Conservation (phyloP, 2,888 invertebrate genomes). For the Caenorhabditis sinica region DNA sequence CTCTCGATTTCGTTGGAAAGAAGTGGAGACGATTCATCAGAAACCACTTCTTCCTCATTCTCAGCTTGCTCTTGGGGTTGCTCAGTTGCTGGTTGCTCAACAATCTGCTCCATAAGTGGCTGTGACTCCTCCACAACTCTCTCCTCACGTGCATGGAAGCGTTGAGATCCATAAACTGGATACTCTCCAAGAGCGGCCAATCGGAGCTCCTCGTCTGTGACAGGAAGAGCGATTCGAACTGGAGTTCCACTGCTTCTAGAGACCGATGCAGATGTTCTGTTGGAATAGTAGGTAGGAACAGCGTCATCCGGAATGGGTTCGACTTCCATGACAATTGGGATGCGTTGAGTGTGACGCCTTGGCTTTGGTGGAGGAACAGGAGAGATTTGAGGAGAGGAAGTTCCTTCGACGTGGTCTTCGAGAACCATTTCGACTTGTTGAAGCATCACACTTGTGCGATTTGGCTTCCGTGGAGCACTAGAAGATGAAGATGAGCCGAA, state of each 20-base stretch:
- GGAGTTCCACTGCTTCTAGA: conserved; percentile 30
- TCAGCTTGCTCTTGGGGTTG: not conserved
- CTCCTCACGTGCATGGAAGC: not conserved
- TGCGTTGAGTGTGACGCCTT: conserved; percentile 32
- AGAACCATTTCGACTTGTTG: conserved; percentile 56
- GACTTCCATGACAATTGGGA: conserved; percentile 52
- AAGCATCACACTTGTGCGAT: conserved; percentile 40
- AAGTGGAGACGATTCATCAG: conserved; percentile 25
- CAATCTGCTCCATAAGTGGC: too few species aligned
- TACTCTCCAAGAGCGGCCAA: conserved; percentile 49
- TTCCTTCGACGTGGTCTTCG: not conserved
- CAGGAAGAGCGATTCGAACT: conserved; percentile 50
- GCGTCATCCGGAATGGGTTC: conserved; percentile 36
- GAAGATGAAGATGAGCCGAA: not conserved
- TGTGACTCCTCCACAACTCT: not conserved
- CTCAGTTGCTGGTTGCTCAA: not conserved
- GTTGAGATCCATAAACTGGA: conserved; percentile 15
- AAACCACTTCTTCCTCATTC: conserved; percentile 12
- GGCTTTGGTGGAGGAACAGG: conserved; percentile 57
- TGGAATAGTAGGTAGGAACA: not conserved
- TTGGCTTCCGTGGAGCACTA: conserved; percentile 17
- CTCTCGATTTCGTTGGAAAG: conserved; percentile 15
- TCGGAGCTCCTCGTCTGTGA: conserved; percentile 48
- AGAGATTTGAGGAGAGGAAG: conserved; percentile 2
- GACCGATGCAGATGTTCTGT: conserved; percentile 6